Conservation (phyloP, 2,797 vertebrate species). For the Ficedula albicollis region DNA sequence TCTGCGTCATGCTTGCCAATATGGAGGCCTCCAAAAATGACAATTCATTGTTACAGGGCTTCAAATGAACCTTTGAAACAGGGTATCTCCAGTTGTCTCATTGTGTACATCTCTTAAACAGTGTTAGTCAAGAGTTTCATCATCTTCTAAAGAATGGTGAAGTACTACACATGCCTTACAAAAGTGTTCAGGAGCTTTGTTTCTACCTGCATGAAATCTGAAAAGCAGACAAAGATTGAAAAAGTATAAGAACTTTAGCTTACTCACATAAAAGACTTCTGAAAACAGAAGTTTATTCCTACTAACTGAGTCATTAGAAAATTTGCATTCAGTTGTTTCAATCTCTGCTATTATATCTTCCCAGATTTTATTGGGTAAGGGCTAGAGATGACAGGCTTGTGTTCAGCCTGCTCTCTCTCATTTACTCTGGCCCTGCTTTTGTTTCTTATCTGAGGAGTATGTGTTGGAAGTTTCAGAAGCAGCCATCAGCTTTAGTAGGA, state of each 20-base stretch:
- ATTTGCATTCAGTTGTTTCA: not conserved
- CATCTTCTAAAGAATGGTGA: not conserved
- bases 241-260: not conserved
- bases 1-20: not conserved
- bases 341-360: not conserved
- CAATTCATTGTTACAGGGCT: not conserved
- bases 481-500: not conserved
- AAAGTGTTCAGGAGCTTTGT: not conserved
- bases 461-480: not conserved
- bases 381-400: not conserved
- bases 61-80: not conserved
- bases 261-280: not conserved
- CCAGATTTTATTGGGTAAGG: not conserved
- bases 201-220: not conserved
- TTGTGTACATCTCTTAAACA: not conserved
- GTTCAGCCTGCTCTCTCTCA: not conserved
- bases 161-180: not conserved
- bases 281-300: not conserved
- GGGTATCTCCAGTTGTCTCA: not conserved
- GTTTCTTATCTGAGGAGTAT: not conserved
- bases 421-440: not conserved
- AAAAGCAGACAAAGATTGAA: not conserved
- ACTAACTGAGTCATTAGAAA: not conserved
- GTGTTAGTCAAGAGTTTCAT: not conserved
- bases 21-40: not conserved